These are phyloP conservation scores for Poliocrania exsul DNA, from an alignment of 2,797 vertebrate species.

Conservation along the genomic window DNA sequence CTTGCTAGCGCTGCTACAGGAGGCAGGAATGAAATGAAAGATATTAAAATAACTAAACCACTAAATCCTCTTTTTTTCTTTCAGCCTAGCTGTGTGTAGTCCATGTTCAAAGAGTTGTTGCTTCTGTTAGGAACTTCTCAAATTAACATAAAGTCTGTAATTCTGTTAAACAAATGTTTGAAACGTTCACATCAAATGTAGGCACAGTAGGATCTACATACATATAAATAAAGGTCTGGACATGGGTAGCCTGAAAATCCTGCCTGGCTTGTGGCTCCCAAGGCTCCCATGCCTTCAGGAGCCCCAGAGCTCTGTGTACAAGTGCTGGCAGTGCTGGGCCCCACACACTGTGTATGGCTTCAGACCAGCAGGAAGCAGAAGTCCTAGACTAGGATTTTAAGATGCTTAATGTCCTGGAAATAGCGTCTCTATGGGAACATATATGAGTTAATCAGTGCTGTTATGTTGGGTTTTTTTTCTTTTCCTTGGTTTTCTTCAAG, in stretches of 20 bases:
- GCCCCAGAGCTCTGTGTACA: background rate
- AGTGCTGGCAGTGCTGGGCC: background rate
- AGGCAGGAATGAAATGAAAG: background rate
- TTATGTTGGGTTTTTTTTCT: background rate
- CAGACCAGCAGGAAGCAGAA: background rate
- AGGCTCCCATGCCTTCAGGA: background rate
- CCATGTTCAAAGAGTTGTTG: background rate
- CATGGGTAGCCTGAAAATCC: background rate
- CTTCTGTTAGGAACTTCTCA: background rate
- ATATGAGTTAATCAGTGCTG: background rate
- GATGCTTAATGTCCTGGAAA: background rate
- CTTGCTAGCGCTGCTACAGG: background rate
- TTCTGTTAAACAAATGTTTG: background rate
- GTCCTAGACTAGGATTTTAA: background rate
- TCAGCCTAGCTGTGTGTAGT: background rate
- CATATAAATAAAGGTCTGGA: fast-evolving
- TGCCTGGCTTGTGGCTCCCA: background rate
- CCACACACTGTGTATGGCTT: background rate
- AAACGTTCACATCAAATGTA: background rate
- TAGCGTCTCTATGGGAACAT: background rate
- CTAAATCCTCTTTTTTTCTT: background rate
- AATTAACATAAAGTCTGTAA: background rate
- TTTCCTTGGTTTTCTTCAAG: background rate
- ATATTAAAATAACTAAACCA: constrained; percentile 11
- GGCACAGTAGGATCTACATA: fast-evolving